Evolutionary conservation across 2,888 invertebrate genomes (phyloP), one percentile per base, ranked within the genome.

Genomic region (Eledona agricola): DNA sequence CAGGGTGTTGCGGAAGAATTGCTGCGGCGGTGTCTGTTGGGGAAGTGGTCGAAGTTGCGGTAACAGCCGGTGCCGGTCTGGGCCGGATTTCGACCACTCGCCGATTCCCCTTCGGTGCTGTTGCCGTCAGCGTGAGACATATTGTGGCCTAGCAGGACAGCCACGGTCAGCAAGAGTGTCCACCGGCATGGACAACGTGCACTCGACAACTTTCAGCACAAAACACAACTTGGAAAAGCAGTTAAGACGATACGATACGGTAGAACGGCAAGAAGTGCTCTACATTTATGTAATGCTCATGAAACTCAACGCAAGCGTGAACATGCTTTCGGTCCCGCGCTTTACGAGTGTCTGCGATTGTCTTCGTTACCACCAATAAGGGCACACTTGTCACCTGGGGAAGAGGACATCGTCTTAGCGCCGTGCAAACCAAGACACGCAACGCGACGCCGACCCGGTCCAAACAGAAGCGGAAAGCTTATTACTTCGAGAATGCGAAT

Each of bases 41-140:
- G 69, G 60, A 82, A 82, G 77, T 89, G 88, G 73, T 90, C 89
- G 77, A 86, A 89, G 77, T 87, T 88, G 73, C 85, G 85, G 79
- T 87, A 89, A 80, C 88, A 89, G 70, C 88, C 88, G 58, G 85
- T 84, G 60, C 83, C 87, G 62, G 87, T 87, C 71, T 88, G 88
- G 61, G 85, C 84, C 57, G 83, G 83, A 74, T 88, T 89, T 46
- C 81, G 80, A 56, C 78, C 66, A 67, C 72, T 78, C 40, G 77
- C 77, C 52, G 81, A 81, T 63, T 84, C 85, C 57, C 79, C 82
- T 66, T 88, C 89, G 70, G 89, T 83, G 77, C 91, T 92, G 81
- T 88, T 90, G 70, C 88, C 90, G 79, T 92, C 92, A 74, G 84
- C 88, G 80, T 91, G 90, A 77, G 92, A 90, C 84, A 91, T 82